Conservation (phyloP, 2,113 vertebrate species). For the Equus przewalskii region DNA sequence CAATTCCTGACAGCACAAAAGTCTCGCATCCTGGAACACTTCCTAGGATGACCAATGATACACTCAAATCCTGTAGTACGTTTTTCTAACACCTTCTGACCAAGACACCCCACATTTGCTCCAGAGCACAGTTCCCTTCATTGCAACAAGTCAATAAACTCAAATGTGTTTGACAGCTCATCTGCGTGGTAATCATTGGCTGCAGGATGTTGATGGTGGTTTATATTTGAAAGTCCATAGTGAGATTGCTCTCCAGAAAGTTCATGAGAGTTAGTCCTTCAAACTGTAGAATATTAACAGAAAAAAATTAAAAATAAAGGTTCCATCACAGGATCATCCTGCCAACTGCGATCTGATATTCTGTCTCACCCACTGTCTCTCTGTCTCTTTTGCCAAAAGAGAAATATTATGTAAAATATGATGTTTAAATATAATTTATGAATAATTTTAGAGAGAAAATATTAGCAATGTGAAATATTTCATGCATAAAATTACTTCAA, state of each 20-base stretch:
- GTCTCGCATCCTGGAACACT: not conserved
- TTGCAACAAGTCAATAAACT: not conserved
- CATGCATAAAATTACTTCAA: not conserved
- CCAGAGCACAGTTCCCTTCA: fast-evolving
- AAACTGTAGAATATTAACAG: not conserved
- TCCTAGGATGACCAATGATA: not conserved
- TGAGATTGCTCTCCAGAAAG: not conserved
- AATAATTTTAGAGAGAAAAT: not conserved
- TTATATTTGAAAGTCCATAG: not conserved
- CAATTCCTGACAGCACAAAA: not conserved
- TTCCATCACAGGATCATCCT: not conserved
- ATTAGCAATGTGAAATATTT: not conserved
- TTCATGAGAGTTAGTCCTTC: not conserved
- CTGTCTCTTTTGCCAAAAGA: not conserved
- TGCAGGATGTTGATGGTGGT: not conserved
- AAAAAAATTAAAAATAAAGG: not conserved
- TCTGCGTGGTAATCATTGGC: not conserved
- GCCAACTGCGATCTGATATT: fast-evolving
- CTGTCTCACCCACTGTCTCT: not conserved
- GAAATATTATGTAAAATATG: not conserved
- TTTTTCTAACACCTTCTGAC: not conserved
- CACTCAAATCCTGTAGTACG: not conserved
- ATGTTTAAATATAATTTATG: not conserved
- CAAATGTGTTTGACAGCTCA: not conserved
- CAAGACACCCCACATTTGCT: not conserved